Conservation (phyloP, 2,113 vertebrate species). For the Oryzias curvinotus region DNA sequence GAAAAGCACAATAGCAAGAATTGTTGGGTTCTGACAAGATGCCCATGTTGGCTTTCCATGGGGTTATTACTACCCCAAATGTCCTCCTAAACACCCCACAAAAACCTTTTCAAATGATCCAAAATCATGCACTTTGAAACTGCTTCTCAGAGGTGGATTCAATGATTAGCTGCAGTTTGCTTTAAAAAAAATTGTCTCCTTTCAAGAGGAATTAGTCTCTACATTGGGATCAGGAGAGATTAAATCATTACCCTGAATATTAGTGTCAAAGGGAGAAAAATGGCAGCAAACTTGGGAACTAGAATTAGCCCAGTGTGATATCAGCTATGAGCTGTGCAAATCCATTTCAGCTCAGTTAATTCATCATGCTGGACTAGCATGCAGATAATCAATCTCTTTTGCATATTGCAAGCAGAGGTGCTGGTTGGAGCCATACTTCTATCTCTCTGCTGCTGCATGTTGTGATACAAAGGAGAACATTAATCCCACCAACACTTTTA, state of each 20-base stretch:
- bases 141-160: constrained; percentile 5
- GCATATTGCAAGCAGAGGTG: constrained; percentile 19
- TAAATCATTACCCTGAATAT: constrained; percentile 20
- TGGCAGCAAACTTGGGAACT: neutral
- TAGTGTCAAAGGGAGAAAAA: constrained; percentile 16
- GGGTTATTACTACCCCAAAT: constrained; percentile 24
- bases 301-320: constrained; percentile 7
- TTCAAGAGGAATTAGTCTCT: constrained; percentile 9
- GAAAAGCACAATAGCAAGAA: no score
- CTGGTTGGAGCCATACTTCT: constrained; percentile 21
- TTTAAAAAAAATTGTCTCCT: constrained; percentile 10
- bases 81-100: constrained; percentile 30
- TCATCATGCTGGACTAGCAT: constrained; percentile 13
- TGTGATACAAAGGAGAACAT: constrained; percentile 34
- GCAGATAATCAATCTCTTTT: constrained; percentile 30
- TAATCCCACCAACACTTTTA: constrained; percentile 56
- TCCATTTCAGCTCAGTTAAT: constrained; percentile 26
- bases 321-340: neutral
- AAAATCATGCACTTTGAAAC: neutral
- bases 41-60: neutral
- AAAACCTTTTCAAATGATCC: neutral
- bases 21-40: constrained; percentile 20
- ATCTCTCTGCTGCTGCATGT: constrained; percentile 9
- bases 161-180: constrained; percentile 32
- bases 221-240: constrained; percentile 20